Percentiles rank a stretch among this genome's conserved stretches.
These are phyloP conservation scores for Bothrops jararaca DNA, from an alignment of 2,113 vertebrate genomes.

Conservation along the genomic window DNA sequence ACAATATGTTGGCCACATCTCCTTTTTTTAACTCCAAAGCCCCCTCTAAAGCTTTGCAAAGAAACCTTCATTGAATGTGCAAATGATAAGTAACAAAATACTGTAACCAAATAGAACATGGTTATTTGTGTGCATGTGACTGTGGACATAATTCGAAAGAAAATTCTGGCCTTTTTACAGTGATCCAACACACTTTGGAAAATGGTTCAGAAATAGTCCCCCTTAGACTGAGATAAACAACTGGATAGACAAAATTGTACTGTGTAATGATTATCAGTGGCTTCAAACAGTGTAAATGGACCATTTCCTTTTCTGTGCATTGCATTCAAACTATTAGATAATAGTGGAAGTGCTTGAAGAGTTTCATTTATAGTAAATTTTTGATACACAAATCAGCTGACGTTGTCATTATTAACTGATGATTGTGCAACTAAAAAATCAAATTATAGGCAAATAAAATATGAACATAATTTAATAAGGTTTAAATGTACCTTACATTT, in stretches of 20 bases:
- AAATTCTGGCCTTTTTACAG: neutral
- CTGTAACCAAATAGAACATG: neutral
- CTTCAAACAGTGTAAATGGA: neutral
- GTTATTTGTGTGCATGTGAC: neutral
- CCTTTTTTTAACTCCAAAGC: neutral
- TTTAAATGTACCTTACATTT: no score
- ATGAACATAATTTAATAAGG: neutral
- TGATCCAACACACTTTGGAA: neutral
- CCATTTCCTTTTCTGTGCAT: neutral
- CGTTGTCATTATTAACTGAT: neutral
- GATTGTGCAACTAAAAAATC: neutral
- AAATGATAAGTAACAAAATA: neutral
- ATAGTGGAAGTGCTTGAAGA: neutral
- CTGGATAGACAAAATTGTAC: neutral
- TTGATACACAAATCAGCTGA: neutral
- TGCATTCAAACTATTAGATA: neutral
- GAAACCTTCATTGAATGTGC: neutral
- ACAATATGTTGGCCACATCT: neutral
- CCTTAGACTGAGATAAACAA: neutral
- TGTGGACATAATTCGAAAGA: neutral
- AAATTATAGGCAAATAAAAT: conserved; percentile 2
- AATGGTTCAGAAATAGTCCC: neutral
- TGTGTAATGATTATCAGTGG: neutral
- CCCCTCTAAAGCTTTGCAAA: neutral
- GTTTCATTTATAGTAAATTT: neutral